phyloP scores from a whole-genome alignment of 2,113 vertebrate genomes.

The Oxyruncus cristatus region DNA sequence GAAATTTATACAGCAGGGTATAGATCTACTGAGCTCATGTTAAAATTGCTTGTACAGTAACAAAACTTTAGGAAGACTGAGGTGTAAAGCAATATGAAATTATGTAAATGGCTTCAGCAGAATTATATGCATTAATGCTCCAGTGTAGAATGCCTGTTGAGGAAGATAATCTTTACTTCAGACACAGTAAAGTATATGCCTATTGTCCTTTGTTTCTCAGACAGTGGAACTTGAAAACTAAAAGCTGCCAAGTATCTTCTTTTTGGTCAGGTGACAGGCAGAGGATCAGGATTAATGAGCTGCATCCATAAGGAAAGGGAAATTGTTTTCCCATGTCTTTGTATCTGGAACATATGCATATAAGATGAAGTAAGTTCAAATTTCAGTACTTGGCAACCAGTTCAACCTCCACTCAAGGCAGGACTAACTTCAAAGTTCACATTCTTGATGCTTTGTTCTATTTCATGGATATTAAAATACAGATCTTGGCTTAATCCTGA shows the following conservation, averaged over 20 bases:
- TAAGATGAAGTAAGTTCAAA: neutral
- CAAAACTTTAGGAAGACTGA: neutral
- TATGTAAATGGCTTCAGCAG: neutral
- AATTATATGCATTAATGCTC: neutral
- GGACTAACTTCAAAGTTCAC: neutral
- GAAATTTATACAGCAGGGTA: neutral
- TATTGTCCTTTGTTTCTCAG: neutral
- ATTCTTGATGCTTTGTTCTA: neutral
- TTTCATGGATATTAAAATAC: neutral
- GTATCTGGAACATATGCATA: neutral
- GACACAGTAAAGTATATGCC: neutral
- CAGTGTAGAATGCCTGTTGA: neutral
- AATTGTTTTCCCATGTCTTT: neutral
- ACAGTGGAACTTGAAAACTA: neutral
- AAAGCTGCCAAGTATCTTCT: neutral
- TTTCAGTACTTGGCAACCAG: neutral
- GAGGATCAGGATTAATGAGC: conserved; percentile 47
- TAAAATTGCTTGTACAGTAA: neutral
- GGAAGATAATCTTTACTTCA: neutral
- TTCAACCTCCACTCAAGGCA: neutral
- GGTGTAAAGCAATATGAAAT: neutral
- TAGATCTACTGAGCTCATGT: neutral
- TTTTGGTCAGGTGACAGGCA: conserved; percentile 18
- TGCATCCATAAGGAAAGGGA: neutral
- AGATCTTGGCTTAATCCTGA: neutral